Evolutionary conservation across 2,113 vertebrate species (phyloP).

Genomic region (Chiloscyllium plagiosum): DNA sequence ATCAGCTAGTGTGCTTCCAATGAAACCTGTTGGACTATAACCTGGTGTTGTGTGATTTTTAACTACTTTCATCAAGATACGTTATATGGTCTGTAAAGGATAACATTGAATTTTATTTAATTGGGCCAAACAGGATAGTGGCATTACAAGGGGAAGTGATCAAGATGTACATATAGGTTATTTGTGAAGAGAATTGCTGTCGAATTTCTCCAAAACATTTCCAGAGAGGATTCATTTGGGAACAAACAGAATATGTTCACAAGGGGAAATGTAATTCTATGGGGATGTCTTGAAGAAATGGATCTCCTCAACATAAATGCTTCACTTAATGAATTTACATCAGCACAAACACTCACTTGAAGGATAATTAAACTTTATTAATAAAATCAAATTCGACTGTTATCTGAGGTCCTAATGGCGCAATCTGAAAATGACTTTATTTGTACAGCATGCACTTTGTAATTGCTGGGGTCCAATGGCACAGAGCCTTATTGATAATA

Average conservation of each 20-base stretch:
- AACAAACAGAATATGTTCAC: not conserved
- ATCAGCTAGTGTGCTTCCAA: no score
- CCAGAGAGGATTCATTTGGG: not conserved
- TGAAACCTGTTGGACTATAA: no score
- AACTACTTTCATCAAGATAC: not conserved
- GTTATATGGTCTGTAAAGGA: not conserved
- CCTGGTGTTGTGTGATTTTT: no score
- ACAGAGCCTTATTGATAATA: not conserved
- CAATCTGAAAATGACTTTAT: not conserved
- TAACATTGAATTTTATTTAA: not conserved
- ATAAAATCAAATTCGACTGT: constrained; percentile 28
- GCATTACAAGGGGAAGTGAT: not conserved
- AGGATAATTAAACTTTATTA: constrained; percentile 37
- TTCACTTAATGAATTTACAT: constrained; percentile 32
- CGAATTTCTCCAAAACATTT: not conserved
- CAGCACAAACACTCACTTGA: constrained; percentile 10
- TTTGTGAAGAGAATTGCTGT: not conserved
- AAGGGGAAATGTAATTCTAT: not conserved
- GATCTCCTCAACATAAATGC: constrained; percentile 3
- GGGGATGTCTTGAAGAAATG: constrained; percentile 16
- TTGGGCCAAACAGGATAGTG: not conserved
- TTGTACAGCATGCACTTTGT: not conserved
- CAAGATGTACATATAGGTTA: not conserved
- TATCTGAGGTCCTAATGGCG: not conserved
- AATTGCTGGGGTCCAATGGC: not conserved